Base-by-base conservation (phyloP, 2,888 invertebrate species). In the Teleogryllus oceanicus region DNA sequence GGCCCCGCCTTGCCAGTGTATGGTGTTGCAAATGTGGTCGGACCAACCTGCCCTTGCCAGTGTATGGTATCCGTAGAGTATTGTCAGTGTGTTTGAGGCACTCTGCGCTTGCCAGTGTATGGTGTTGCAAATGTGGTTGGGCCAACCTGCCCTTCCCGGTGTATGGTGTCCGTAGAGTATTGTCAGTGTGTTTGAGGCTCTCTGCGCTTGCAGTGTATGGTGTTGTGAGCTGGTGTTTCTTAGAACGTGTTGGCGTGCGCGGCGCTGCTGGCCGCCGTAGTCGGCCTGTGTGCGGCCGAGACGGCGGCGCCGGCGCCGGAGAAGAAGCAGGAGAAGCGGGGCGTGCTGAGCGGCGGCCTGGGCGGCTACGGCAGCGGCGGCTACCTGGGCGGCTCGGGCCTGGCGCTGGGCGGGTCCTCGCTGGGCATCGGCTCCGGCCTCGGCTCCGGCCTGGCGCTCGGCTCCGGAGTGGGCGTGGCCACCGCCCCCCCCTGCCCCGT, bases 401-500 rank as follows among this genome's bases (percentile, higher is more conserved):
- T 62, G n/a, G 8, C 62, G 16, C 62, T 21, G 21, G 21, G 21
- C 21, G 21, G 21, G 21, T 21, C 21, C 21, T 21, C 21, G 21
- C 21, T 21, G 21, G 62, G 62, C 13, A 62, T 62, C 62, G 62
- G 62, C n/a, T n/a, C n/a, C 11, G 62, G 62, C 18, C 10, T 62
- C 3, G 62, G 62, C 18, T 62, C 62, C 62, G 62, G 62, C 3
- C 13, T 62, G 16, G 8, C 16, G 13, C 62, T 62, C 5, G 62
- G 62, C 18, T 2, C 62, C 16, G 62, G 62, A 0, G 13, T n/a
- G 16, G 62, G 62, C 62, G n/a, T 62, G 16, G 62, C 62, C 37
- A n/a, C 77, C 2, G 49, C 49, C n/a, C n/a, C n/a, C n/a, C n/a
- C n/a, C n/a, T n/a, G 77, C 1, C 75, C 79, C 20, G 79, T 79